Conservation (phyloP, 2,113 vertebrate species). For the Hippocampus guttulatus region DNA sequence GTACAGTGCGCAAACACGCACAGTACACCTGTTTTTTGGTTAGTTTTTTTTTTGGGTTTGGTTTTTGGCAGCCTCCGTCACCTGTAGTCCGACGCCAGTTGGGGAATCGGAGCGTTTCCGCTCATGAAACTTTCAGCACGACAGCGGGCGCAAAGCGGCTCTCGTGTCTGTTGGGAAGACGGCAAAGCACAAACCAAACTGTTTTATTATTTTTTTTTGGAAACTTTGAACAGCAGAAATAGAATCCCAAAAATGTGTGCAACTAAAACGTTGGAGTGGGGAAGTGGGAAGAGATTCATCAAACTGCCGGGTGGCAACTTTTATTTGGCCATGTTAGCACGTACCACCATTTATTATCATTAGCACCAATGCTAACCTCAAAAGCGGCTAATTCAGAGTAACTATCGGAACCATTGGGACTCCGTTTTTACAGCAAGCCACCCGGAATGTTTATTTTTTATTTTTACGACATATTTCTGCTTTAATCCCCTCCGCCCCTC, state of each 20-base stretch:
- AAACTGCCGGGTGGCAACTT: too few species aligned
- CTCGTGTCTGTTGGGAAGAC: not conserved
- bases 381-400: not conserved
- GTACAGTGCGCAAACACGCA: conserved; percentile 27
- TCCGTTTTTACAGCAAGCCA: too few species aligned
- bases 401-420: too few species aligned
- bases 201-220: too few species aligned
- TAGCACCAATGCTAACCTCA: not conserved
- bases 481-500: not conserved
- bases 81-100: conserved; percentile 20
- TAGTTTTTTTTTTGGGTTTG: too few species aligned
- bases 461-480: not conserved
- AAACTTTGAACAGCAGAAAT: too few species aligned
- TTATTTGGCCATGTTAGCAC: too few species aligned
- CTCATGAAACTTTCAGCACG: conserved; percentile 47
- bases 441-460: too few species aligned
- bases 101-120: conserved; percentile 38
- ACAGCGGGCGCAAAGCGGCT: conserved; percentile 24
- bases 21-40: conserved; percentile 1
- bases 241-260: too few species aligned
- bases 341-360: not conserved
- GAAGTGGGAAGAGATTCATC: too few species aligned
- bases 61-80: conserved; percentile 22
- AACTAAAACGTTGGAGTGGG: too few species aligned
- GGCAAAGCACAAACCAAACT: too few species aligned